Base-by-base conservation (phyloP, 2,888 invertebrate genomes). In the Bruchidius siliquastri region DNA sequence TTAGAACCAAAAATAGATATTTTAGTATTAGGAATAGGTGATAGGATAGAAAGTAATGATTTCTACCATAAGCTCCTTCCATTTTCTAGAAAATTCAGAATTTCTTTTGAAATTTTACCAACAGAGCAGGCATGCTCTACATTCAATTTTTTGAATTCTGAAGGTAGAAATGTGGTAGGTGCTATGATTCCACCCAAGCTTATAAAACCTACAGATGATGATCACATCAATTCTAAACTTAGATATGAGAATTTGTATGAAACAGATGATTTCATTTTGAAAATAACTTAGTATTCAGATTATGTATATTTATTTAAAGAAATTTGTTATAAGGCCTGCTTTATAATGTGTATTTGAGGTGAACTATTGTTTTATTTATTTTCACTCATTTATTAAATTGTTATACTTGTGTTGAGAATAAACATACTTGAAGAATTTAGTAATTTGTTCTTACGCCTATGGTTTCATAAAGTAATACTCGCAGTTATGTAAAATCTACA, bases 131-230 rank as follows among this genome's bases (percentile, higher is more conserved):
- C 98, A 0, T 93, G 95, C 81, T 88, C 96, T 0, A 95, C 95
- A 0, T 99, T 95, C 86, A 99, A 98, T 88, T 98, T 96, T 84
- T 88, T 98, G 68, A 94, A 93, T 84, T 90, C 93, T 0, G 98
- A 99, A 85, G 91, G 91, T 71, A 88, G 93, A 75, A 90, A 88
- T 80, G 90, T 92, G 67, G 93, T 90, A 0, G 93, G 89, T 2
- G 93, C 91, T 0, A 81, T 94, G 67, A 90, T 94, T 77, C 94
- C 94, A 0, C 94, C 93, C 0, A 77, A 87, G 66, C 86, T 85
- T 49, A 79, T 91, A 1, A 77, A 85, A 0, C 85, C 89, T 71
- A 88, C 87, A 73, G 91, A 91, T 73, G 89, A 92, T 83, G 93
- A 93, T 83, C 84, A 90, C 80, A 79, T 91, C 21, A 84, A 86